phyloP scores from a whole-genome alignment of 2,113 vertebrate genomes.

The Artemisiospiza belli region DNA sequence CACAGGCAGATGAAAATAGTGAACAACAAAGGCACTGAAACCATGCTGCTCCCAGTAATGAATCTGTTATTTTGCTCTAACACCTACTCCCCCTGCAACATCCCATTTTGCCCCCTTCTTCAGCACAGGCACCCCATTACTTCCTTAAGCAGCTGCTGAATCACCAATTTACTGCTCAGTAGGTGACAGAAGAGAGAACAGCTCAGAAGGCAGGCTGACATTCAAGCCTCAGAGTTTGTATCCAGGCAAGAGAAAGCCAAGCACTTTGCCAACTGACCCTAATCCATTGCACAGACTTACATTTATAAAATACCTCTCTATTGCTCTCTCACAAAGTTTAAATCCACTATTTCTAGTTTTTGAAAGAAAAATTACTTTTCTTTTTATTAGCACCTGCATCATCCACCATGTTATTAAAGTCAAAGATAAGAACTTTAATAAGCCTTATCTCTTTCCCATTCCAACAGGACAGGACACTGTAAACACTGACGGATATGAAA shows the following conservation, averaged over 20 bases:
- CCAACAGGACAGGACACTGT: constrained; percentile 57
- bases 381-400: constrained; percentile 57
- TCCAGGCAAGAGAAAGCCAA: background rate
- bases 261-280: background rate
- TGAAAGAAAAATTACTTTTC: constrained; percentile 68
- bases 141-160: background rate
- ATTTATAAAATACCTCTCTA: background rate
- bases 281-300: background rate
- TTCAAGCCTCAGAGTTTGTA: background rate
- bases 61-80: background rate
- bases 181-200: background rate
- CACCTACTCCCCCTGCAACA: background rate
- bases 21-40: background rate
- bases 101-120: background rate
- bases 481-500: constrained; percentile 75
- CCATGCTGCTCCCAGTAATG: background rate
- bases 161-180: background rate
- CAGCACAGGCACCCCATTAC: background rate
- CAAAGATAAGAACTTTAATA: constrained; percentile 94
- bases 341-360: constrained; percentile 17
- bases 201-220: background rate
- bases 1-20: background rate
- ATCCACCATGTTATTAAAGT: constrained; percentile 75
- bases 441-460: constrained; percentile 77
- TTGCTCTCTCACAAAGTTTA: background rate